Base-by-base conservation (phyloP, 2,888 invertebrate species). In the Microctonus aethiopoides region DNA sequence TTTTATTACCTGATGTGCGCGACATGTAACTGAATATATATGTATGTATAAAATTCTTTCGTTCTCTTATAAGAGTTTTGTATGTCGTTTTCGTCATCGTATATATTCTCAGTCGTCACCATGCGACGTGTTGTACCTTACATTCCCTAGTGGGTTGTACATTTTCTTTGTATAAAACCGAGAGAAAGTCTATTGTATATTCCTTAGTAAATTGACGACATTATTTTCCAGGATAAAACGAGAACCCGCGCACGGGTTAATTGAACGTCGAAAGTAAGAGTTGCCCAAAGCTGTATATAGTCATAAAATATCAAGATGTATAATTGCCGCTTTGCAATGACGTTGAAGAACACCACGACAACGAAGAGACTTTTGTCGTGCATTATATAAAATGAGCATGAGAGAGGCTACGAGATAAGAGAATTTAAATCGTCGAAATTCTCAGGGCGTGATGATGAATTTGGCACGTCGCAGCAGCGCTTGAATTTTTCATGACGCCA, bases 401-500 rank as follows among this genome's bases (percentile, higher is more conserved):
- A 62, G 7, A n/a, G 32, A 61, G n/a, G 10, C 2, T n/a, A 39
- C 41, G n/a, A 26, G 41, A 61, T 26, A 64, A 36, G 22, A 46
- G 59, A 39, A 41, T 65, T 56, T 65, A 56, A 65, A 56, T 34
- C 2, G 10, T 29, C 51, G 16, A 66, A 66, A 63, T 70, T 60
- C 41, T 32, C 52, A 56, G 22, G 34, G 24, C 22, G 36, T 54
- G 51, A 67, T 70, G 70, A 70, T 70, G 56, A 70, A 70, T 70
- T 70, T 70, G 66, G 66, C 61, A 57, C 22, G 70, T 70, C 62
- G 60, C 56, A 61, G 54, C 61, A 26, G 62, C 39, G 56, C 61
- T n/a, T 64, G 70, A 72, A 74, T 74, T 72, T 74, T 76, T 75
- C 71, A 72, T 71, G 73, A 75, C 73, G 73, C 73, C 73, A n/a